phyloP scores from a whole-genome alignment of 1,140 invertebrate genomes.

The Zaprionus kolodkinae region DNA sequence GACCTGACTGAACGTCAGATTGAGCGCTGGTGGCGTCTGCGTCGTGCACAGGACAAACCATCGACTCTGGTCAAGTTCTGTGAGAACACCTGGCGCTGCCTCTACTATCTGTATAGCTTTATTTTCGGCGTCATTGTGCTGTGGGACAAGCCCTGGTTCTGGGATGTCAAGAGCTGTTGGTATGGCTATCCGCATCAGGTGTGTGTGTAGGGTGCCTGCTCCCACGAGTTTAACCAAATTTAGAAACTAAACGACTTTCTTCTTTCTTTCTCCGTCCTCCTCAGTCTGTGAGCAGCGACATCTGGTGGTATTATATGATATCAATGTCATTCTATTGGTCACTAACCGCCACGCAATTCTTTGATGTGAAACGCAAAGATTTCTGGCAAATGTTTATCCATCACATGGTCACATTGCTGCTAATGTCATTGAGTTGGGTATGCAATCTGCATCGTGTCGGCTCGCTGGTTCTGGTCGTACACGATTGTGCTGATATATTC shows the following conservation, averaged over 20 bases:
- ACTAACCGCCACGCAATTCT: slow-evolving; percentile 95
- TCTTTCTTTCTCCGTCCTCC: background rate
- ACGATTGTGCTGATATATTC: slow-evolving; percentile 98
- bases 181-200: slow-evolving; percentile 90
- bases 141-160: slow-evolving; percentile 97
- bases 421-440: slow-evolving; percentile 97
- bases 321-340: slow-evolving; percentile 98
- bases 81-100: slow-evolving; percentile 95
- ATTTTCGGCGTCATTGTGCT: slow-evolving; percentile 92
- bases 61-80: slow-evolving; percentile 96
- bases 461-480: slow-evolving; percentile 94
- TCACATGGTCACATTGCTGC: slow-evolving; percentile 95
- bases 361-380: slow-evolving; percentile 96
- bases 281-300: slow-evolving; percentile 88
- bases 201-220: slow-evolving; percentile 33
- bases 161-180: slow-evolving; percentile 96
- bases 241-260: background rate
- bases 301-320: slow-evolving; percentile 99
- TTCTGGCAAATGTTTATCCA: slow-evolving; percentile 99
- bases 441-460: slow-evolving; percentile 97
- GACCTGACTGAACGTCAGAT: slow-evolving; percentile 95
- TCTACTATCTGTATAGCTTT: slow-evolving; percentile 94
- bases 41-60: slow-evolving; percentile 93
- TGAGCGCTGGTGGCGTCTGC: slow-evolving; percentile 94
- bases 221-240: background rate